Evolutionary conservation across 2,888 invertebrate species (phyloP).

Genomic region (Xylocampa areola): DNA sequence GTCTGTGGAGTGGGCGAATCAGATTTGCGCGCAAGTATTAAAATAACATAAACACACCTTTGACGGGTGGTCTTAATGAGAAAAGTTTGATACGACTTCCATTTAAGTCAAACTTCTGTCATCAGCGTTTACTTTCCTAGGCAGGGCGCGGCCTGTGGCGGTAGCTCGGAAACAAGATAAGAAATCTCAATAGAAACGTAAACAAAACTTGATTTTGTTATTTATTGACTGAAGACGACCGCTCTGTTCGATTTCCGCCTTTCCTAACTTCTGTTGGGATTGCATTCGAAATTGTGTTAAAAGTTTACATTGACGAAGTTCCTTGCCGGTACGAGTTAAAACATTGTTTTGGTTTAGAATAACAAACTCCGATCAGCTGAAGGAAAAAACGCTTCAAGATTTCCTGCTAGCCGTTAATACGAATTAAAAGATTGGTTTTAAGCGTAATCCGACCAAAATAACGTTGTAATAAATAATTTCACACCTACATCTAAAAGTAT

Average conservation of each 20-base stretch:
- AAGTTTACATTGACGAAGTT: constrained; percentile 80
- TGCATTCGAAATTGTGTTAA: constrained; percentile 81
- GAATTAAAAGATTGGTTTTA: constrained; percentile 43
- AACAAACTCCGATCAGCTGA: constrained; percentile 71
- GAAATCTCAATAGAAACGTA: constrained; percentile 76
- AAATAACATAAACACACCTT: constrained; percentile 88
- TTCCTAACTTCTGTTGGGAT: constrained; percentile 74
- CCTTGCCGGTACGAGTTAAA: constrained; percentile 67
- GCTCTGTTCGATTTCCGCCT: constrained; percentile 75
- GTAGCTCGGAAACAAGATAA: constrained; percentile 71
- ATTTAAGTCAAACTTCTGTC: constrained; percentile 87
- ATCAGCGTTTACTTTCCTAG: constrained; percentile 83
- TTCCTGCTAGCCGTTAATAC: constrained; percentile 20
- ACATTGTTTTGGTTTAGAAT: constrained; percentile 73
- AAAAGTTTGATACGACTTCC: constrained; percentile 88
- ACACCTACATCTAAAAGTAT: constrained; percentile 27
- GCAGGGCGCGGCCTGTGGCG: constrained; percentile 68
- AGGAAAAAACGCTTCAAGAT: constrained; percentile 53
- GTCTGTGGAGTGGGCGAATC: constrained; percentile 64
- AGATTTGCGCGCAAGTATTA: constrained; percentile 81
- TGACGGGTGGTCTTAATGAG: constrained; percentile 88
- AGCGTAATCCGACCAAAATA: constrained; percentile 20
- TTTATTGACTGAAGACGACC: constrained; percentile 71
- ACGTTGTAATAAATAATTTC: constrained; percentile 32
- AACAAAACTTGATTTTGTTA: constrained; percentile 82